Evolutionary conservation across 2,888 invertebrate species (phyloP), one percentile per base, ranked within the genome.

Genomic region (Clivina fossor): DNA sequence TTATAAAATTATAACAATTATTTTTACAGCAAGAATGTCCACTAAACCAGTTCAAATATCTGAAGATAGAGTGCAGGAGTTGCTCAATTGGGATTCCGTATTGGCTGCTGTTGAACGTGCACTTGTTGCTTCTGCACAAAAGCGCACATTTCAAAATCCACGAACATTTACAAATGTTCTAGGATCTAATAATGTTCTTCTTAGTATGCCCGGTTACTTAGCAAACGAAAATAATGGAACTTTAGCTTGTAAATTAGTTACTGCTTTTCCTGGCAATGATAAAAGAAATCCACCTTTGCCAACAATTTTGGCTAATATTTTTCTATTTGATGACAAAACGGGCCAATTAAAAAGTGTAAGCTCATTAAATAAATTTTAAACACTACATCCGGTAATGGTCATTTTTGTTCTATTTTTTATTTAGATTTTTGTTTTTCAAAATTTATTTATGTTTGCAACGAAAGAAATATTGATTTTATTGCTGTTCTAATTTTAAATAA

Each of bases 171-270:
- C 72, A 0, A 26, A 58, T 4, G 56, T 64, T 2, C 58, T 66
- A 20, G 62, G 65, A 7, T 59, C 56, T 1, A 38, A 61, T 13
- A 67, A 68, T 40, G 60, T 68, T 9, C 26, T 76, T 15, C 59
- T 75, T 0, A 69, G 73, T n/a, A 78, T 78, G 78, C 76, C 78
- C 1, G 76, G 75, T 18, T 76, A 65, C 60, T 68, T 78, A 32
- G 69, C 71, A n/a, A 65, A 62, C n/a, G 51, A 66, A 15, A 58
- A 62, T 38, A 62, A 58, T 11, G 63, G 60, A 1, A 61, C 62
- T 5, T 57, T 79, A 26, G 77, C 73, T 19, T 78, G 78, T 62
- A 80, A 80, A 66, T 54, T 79, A 48, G 77, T 79, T 1, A 77
- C 78, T 1, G 67, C 68, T 1, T 76, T 76, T 53, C 62, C 67